Conservation (phyloP, 2,888 invertebrate species). For the Mayetiola destructor region DNA sequence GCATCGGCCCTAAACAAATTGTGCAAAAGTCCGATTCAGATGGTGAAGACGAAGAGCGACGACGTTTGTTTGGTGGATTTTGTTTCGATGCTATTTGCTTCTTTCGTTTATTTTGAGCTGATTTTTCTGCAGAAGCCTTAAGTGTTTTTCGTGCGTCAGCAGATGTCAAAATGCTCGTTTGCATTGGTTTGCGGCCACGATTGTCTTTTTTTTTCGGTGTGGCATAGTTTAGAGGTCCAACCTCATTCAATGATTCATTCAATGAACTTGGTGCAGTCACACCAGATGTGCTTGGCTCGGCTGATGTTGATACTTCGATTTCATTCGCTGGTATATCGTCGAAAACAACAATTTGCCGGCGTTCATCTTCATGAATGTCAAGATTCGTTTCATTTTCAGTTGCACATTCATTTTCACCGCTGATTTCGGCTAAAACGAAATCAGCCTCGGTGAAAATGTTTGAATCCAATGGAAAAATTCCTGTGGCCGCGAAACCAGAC, state of each 20-base stretch:
- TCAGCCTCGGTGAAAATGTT: slow-evolving; percentile 3
- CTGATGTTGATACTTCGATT: background rate
- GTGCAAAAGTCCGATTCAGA: no score
- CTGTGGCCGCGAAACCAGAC: slow-evolving; percentile 39
- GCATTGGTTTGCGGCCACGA: background rate
- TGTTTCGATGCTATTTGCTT: no score
- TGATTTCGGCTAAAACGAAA: background rate
- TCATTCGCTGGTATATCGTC: background rate
- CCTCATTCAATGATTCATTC: background rate
- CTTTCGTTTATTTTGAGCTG: no score
- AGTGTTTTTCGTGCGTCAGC: background rate
- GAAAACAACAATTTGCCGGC: background rate
- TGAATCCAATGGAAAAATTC: slow-evolving; percentile 12
- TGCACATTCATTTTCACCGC: background rate
- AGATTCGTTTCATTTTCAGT: background rate
- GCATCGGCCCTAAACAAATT: no score
- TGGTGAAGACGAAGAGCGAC: no score
- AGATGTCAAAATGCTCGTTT: background rate
- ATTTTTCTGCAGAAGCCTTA: no score
- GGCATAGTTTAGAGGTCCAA: background rate
- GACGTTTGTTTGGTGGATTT: no score
- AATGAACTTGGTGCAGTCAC: background rate
- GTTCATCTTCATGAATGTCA: background rate
- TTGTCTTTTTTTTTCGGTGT: background rate
- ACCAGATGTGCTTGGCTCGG: background rate